phyloP scores from a whole-genome alignment of 2,113 vertebrate genomes.

The Polyodon spathula region DNA sequence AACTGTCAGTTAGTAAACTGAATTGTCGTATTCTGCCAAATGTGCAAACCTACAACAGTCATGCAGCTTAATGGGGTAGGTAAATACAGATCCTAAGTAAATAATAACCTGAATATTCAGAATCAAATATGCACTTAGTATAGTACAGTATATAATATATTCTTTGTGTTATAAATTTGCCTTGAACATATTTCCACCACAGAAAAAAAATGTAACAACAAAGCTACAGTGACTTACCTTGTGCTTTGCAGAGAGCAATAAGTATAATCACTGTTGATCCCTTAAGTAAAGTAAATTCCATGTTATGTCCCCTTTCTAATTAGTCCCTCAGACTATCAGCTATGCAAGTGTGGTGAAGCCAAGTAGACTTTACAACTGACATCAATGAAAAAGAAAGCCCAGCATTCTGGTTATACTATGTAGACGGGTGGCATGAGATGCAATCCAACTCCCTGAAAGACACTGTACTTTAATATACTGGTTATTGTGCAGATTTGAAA shows the following conservation, averaged over 20 bases:
- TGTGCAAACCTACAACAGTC: no score
- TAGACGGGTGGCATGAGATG: slow-evolving; percentile 14
- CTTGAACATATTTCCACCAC: no score
- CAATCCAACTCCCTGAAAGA: slow-evolving; percentile 32
- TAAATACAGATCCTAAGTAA: no score
- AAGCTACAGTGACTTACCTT: slow-evolving; percentile 43
- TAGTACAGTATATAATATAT: no score
- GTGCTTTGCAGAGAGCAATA: slow-evolving; percentile 34
- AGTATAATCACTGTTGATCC: slow-evolving; percentile 42
- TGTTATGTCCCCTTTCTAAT: slow-evolving; percentile 14
- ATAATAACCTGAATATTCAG: no score
- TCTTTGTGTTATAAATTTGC: no score
- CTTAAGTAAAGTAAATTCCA: slow-evolving; percentile 41
- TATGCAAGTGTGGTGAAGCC: slow-evolving; percentile 5
- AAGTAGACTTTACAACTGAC: slow-evolving; percentile 14
- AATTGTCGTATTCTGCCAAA: no score
- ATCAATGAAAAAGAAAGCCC: slow-evolving; percentile 25
- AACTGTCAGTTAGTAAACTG: no score
- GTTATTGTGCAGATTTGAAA: slow-evolving; percentile 21
- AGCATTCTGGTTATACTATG: slow-evolving; percentile 26
- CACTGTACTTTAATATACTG: slow-evolving; percentile 26
- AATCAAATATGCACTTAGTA: no score
- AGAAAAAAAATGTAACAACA: neutral
- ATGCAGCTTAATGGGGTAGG: no score
- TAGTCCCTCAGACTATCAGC: neutral